phyloP scores from a whole-genome alignment of 2,888 invertebrate genomes.

The Hypselothyrea guttata region DNA sequence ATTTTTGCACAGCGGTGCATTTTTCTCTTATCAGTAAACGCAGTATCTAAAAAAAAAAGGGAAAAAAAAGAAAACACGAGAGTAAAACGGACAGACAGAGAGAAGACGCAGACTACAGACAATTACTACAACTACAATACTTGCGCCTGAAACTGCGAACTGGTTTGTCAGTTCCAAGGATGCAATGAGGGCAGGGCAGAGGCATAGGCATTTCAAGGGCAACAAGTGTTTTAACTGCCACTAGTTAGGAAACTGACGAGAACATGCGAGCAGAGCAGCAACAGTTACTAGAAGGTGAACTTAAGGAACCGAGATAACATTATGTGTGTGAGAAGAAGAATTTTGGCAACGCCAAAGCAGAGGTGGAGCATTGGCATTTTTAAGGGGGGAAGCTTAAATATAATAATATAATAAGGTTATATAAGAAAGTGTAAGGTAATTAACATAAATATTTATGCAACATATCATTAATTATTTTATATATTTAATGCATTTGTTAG shows the following conservation, averaged over 20 bases:
- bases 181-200: slow-evolving; percentile 5
- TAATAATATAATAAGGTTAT: too few relatives aligned
- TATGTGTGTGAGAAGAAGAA: too few relatives aligned
- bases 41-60: slow-evolving; percentile 36
- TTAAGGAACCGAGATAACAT: slow-evolving; percentile 14
- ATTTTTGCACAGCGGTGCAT: slow-evolving; percentile 48
- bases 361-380: too few relatives aligned
- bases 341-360: too few relatives aligned
- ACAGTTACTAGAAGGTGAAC: slow-evolving; percentile 8
- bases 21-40: slow-evolving; percentile 54
- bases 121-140: slow-evolving; percentile 1
- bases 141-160: slow-evolving; percentile 24
- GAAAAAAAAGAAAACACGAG: not conserved
- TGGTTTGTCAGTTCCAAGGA: slow-evolving; percentile 49
- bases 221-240: slow-evolving; percentile 51
- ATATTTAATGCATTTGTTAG: too few relatives aligned
- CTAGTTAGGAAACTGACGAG: slow-evolving; percentile 36
- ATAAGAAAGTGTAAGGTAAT: too few relatives aligned
- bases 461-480: too few relatives aligned
- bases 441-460: too few relatives aligned
- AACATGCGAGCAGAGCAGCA: slow-evolving; percentile 29
- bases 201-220: slow-evolving; percentile 3
- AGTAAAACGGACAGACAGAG: slow-evolving; percentile 10
- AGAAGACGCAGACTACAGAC: slow-evolving; percentile 8
- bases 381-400: too few relatives aligned